Percentiles rank a stretch among this genome's conserved stretches.
Evolutionary conservation across 1,140 invertebrate genomes (phyloP).

Genomic region (Pogonomyrmex californicus): DNA sequence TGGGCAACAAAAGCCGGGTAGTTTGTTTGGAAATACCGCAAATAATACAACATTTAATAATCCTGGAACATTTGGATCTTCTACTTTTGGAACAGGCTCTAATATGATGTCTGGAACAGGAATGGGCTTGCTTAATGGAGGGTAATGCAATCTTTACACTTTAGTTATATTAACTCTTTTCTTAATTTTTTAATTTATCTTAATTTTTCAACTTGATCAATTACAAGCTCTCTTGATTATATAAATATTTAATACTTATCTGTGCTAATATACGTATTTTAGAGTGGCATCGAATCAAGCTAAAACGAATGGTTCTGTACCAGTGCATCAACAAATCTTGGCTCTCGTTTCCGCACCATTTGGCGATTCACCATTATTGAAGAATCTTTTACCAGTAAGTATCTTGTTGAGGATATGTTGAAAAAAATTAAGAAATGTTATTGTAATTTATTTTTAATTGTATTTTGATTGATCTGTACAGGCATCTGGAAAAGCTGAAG

Average conservation of each 20-base stretch:
- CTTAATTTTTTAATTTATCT: background rate
- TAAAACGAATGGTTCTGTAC: conserved; percentile 84
- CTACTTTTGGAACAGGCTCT: conserved; percentile 83
- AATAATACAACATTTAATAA: conserved; percentile 80
- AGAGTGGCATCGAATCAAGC: conserved; percentile 78
- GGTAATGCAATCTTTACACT: conserved; percentile 70
- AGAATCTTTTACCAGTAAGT: conserved; percentile 90
- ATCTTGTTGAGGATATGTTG: background rate
- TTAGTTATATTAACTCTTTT: conserved; percentile 9
- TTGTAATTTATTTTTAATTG: background rate
- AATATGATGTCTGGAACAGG: conserved; percentile 80
- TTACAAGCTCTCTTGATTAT: conserved; percentile 34
- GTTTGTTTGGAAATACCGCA: conserved; percentile 87
- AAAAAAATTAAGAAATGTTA: background rate
- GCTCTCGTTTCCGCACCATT: conserved; percentile 91
- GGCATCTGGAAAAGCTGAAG: conserved; percentile 89
- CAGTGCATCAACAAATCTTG: conserved; percentile 90
- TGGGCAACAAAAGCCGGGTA: conserved; percentile 87
- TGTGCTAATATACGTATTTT: conserved; percentile 19
- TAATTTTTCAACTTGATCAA: background rate
- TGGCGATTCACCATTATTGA: conserved; percentile 92
- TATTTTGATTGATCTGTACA: conserved; percentile 74
- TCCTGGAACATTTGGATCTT: conserved; percentile 81
- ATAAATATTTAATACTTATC: conserved; percentile 9
- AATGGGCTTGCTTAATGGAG: conserved; percentile 79